Evolutionary conservation across 2,888 invertebrate species (phyloP).

Genomic region (Cantharis lateralis): DNA sequence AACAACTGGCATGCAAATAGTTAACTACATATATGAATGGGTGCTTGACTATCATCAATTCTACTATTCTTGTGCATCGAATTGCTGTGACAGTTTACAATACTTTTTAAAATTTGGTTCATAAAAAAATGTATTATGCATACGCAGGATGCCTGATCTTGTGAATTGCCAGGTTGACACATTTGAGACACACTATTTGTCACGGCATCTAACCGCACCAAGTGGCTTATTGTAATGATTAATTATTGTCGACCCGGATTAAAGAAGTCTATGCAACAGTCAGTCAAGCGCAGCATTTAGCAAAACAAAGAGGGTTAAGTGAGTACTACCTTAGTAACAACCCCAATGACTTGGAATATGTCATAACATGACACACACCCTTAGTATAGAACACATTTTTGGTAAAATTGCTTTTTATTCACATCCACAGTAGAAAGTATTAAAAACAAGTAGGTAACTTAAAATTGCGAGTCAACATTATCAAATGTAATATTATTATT

Average conservation of each 20-base stretch:
- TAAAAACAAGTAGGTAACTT: background rate
- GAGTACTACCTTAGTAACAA: constrained; percentile 32
- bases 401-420: background rate
- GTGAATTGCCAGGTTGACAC: constrained; percentile 50
- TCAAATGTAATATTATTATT: no score
- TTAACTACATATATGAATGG: constrained; percentile 25
- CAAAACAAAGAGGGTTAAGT: constrained; percentile 49
- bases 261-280: constrained; percentile 44
- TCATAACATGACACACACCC: constrained; percentile 17
- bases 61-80: constrained; percentile 39
- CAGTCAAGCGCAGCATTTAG: constrained; percentile 44
- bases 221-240: constrained; percentile 46
- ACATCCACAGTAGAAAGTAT: background rate
- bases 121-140: constrained; percentile 43
- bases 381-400: background rate
- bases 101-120: constrained; percentile 44
- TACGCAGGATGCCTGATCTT: constrained; percentile 42
- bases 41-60: constrained; percentile 43
- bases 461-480: background rate
- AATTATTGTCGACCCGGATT: constrained; percentile 51
- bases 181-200: constrained; percentile 52
- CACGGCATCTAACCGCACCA: constrained; percentile 49
- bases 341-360: constrained; percentile 14
- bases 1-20: constrained; percentile 38
- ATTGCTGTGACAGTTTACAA: constrained; percentile 47